A percentile compares a stretch with the other conserved stretches of the same genome.
Evolutionary conservation across 2,797 vertebrate species (phyloP).

Genomic region (Echeneis naucrates): DNA sequence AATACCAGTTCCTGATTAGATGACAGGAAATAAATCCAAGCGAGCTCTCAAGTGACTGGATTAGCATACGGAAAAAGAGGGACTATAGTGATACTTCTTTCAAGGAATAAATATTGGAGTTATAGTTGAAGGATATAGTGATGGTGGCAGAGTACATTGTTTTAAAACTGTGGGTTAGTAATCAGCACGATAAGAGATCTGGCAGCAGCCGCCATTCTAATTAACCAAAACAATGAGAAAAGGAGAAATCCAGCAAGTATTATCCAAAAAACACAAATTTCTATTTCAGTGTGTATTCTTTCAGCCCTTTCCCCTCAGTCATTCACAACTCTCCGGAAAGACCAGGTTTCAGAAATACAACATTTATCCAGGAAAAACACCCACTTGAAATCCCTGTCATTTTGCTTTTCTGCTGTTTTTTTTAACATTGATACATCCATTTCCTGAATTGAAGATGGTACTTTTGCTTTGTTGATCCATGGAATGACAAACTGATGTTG

Average conservation of each 20-base stretch:
- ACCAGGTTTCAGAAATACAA: constrained; percentile 16
- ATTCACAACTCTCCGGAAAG: constrained; percentile 14
- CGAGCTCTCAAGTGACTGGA: neutral
- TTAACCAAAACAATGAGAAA: constrained; percentile 38
- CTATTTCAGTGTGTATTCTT: constrained; percentile 22
- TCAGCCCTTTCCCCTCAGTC: constrained; percentile 14
- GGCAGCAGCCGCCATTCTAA: constrained; percentile 41
- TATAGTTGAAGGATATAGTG: neutral
- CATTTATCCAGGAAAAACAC: constrained; percentile 19
- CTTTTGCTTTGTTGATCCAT: neutral
- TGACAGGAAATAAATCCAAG: constrained; percentile 4
- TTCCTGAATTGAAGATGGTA: neutral
- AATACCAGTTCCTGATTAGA: constrained; percentile 9
- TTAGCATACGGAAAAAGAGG: neutral
- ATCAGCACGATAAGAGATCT: constrained; percentile 24
- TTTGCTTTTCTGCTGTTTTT: constrained; percentile 1
- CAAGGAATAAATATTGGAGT: neutral
- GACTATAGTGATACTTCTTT: neutral
- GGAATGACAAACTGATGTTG: constrained; percentile 1
- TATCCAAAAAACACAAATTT: constrained; percentile 30
- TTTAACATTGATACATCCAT: neutral
- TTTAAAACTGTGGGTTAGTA: constrained; percentile 52
- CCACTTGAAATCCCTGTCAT: constrained; percentile 7
- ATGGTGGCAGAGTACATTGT: constrained; percentile 20
- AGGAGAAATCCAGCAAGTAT: constrained; percentile 22